A percentile compares a stretch with the other conserved stretches of the same genome.
Evolutionary conservation across 2,888 invertebrate species (phyloP).

Genomic region (Parochlus steinenii): DNA sequence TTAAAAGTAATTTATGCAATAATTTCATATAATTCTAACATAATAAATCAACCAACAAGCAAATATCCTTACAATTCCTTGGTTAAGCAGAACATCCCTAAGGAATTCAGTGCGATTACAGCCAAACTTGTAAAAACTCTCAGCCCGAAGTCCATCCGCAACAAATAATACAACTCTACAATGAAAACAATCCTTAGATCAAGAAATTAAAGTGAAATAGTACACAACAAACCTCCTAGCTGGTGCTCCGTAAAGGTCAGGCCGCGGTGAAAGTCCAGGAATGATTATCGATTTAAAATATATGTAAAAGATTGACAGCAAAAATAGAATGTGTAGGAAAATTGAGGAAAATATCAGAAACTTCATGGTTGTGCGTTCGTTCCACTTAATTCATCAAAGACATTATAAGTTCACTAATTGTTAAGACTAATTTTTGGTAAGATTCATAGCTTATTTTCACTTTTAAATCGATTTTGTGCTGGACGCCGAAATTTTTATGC

Average conservation of each 20-base stretch:
- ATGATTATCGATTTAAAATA: slow-evolving; percentile 85
- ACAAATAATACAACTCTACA: slow-evolving; percentile 69
- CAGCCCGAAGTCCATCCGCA: slow-evolving; percentile 83
- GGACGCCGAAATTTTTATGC: too few relatives aligned
- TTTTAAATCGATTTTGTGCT: too few relatives aligned
- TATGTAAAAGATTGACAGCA: slow-evolving; percentile 79
- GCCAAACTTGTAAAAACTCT: slow-evolving; percentile 45
- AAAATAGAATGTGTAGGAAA: slow-evolving; percentile 53
- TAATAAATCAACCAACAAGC: slow-evolving; percentile 5
- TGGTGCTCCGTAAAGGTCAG: slow-evolving; percentile 28
- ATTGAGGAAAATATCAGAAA: slow-evolving; percentile 25
- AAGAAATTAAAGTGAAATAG: neutral
- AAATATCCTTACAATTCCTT: slow-evolving; percentile 22
- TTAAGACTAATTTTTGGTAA: too few relatives aligned
- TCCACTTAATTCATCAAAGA: too few relatives aligned
- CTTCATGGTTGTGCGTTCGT: too few relatives aligned
- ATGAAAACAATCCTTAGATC: neutral
- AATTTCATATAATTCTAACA: neutral
- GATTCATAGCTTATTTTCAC: too few relatives aligned
- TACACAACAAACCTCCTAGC: slow-evolving; percentile 2
- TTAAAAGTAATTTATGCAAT: neutral
- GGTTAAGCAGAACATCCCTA: slow-evolving; percentile 19
- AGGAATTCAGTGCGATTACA: slow-evolving; percentile 23
- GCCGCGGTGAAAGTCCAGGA: slow-evolving; percentile 41
- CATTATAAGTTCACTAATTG: too few relatives aligned